phyloP scores from a whole-genome alignment of 2,113 vertebrate genomes.

The Asarcornis scutulata region DNA sequence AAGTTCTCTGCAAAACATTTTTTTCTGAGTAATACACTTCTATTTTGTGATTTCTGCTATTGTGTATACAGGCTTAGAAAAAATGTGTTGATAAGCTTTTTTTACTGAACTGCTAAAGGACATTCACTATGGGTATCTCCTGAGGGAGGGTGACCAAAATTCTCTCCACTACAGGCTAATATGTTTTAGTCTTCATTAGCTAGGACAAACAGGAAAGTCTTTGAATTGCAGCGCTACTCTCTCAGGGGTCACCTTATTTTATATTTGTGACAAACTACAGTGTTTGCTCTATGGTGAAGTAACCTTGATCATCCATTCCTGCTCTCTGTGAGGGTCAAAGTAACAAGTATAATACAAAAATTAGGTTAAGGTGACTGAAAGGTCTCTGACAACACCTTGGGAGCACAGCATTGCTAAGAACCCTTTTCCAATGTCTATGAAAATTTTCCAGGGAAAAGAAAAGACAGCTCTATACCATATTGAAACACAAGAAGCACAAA shows the following conservation, averaged over 20 bases:
- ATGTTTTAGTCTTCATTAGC: slow-evolving; percentile 49
- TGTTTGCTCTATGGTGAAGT: slow-evolving; percentile 4
- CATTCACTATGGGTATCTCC: background rate
- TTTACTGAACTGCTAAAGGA: slow-evolving; percentile 30
- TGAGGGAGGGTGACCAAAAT: slow-evolving; percentile 49
- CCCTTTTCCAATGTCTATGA: background rate
- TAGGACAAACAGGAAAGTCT: slow-evolving; percentile 40
- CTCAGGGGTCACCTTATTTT: slow-evolving; percentile 44
- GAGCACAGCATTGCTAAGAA: background rate
- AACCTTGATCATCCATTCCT: slow-evolving; percentile 41
- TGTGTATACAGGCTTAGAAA: slow-evolving; percentile 37
- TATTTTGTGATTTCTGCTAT: slow-evolving; percentile 6
- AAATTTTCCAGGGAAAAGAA: background rate
- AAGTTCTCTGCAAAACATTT: slow-evolving; percentile 45
- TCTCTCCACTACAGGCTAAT: slow-evolving; percentile 18
- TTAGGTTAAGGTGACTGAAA: slow-evolving; percentile 27
- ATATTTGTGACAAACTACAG: slow-evolving; percentile 37
- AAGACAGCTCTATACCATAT: background rate
- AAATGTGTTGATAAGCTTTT: background rate
- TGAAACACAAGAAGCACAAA: background rate
- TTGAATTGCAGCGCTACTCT: slow-evolving; percentile 11
- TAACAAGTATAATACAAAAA: slow-evolving; percentile 44
- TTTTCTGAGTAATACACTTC: slow-evolving; percentile 42
- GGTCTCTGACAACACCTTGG: background rate
- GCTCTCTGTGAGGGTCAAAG: slow-evolving; percentile 1